These are phyloP conservation scores for Trogon melanurus DNA, from an alignment of 2,113 vertebrate species.

Conservation along the genomic window DNA sequence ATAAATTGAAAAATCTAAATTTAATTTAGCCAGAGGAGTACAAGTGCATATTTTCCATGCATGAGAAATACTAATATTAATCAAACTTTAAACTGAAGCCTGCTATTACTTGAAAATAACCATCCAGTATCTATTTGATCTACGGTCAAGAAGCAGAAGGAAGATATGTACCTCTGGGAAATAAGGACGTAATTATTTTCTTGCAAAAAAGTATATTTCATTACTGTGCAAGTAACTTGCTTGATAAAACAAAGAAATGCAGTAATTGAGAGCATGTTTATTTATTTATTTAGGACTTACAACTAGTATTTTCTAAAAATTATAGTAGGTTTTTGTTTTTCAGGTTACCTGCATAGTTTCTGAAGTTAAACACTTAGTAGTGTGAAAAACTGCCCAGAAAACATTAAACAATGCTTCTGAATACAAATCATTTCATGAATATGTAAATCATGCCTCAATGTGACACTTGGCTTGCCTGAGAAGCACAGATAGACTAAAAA, in stretches of 20 bases:
- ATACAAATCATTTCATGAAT: constrained; percentile 34
- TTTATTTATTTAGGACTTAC: background rate
- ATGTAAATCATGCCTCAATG: constrained; percentile 44
- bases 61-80: background rate
- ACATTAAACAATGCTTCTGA: constrained; percentile 5
- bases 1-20: constrained; percentile 39
- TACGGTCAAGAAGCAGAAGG: background rate
- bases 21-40: background rate
- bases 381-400: constrained; percentile 33
- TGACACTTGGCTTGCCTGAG: constrained; percentile 56
- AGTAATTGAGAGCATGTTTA: background rate
- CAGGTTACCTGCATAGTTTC: background rate
- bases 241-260: background rate
- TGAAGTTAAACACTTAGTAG: background rate
- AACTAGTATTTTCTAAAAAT: background rate
- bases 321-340: background rate
- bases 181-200: background rate
- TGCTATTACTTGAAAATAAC: background rate
- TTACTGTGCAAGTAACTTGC: background rate
- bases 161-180: background rate
- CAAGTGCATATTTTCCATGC: constrained; percentile 11
- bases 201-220: background rate
- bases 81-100: background rate
- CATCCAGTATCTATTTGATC: background rate
- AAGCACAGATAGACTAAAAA: constrained; percentile 20